Evolutionary conservation across 2,113 vertebrate species (phyloP).

Genomic region (Canis aureus): DNA sequence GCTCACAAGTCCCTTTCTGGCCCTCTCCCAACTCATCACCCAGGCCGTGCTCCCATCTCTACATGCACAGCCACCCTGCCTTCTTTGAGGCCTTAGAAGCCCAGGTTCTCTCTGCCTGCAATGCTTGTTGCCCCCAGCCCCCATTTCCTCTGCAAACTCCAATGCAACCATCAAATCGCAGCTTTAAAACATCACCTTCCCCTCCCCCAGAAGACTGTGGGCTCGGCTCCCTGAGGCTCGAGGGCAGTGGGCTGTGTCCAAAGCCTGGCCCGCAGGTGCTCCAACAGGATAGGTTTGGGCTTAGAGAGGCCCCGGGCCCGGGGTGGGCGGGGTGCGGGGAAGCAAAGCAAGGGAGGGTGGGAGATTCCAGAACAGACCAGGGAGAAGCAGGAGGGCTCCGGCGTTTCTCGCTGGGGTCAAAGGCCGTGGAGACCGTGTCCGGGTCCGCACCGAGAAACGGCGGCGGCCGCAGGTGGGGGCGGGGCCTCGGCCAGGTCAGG

Average conservation of each 20-base stretch:
- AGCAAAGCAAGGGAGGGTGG: not conserved
- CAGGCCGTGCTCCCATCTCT: not conserved
- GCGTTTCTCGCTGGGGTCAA: not conserved
- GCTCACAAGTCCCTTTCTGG: not conserved
- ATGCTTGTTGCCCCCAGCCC: fast-evolving
- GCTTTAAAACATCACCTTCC: not conserved
- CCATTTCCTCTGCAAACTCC: not conserved
- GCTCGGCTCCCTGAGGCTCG: not conserved
- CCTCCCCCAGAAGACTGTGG: not conserved
- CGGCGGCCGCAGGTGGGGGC: fast-evolving
- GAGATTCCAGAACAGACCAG: not conserved
- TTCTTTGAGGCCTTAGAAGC: not conserved
- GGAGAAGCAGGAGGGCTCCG: not conserved
- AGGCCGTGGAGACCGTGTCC: not conserved
- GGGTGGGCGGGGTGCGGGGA: not conserved
- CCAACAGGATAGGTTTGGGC: not conserved
- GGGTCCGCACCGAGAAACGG: not conserved
- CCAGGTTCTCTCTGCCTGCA: not conserved
- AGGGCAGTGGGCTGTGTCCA: not conserved
- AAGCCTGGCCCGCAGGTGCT: not conserved
- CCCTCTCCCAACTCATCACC: not conserved
- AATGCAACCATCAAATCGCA: not conserved
- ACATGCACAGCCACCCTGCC: not conserved
- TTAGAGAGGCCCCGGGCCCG: not conserved
- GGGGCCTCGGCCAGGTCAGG: not conserved